phyloP scores from a whole-genome alignment of 2,113 vertebrate genomes.

The Paracanthobrama guichenoti region DNA sequence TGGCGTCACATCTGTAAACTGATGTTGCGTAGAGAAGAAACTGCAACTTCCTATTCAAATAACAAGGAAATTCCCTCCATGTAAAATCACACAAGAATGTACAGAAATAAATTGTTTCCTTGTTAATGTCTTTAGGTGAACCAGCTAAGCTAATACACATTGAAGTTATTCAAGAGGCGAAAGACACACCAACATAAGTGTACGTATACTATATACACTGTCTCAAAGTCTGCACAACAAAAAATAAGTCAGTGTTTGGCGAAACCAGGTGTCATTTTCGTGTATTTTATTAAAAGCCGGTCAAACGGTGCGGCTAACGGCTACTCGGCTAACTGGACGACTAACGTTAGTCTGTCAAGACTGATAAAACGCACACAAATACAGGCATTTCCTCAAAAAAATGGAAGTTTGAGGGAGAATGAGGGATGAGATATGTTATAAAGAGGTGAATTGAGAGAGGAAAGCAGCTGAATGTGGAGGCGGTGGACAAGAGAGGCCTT shows the following conservation, averaged over 20 bases:
- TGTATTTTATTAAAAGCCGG: conserved; percentile 36
- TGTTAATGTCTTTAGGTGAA: neutral
- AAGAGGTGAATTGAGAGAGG: neutral
- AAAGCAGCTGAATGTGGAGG: conserved; percentile 17
- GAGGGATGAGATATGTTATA: neutral
- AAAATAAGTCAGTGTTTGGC: conserved; percentile 9
- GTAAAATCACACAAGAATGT: neutral
- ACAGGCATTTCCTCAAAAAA: neutral
- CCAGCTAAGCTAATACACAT: conserved; percentile 24
- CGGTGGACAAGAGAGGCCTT: conserved; percentile 10
- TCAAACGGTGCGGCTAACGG: neutral
- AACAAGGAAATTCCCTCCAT: neutral
- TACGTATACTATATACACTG: neutral
- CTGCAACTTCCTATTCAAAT: neutral
- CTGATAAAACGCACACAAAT: neutral
- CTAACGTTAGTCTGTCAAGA: conserved; percentile 13
- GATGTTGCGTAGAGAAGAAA: neutral
- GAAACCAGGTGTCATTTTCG: neutral
- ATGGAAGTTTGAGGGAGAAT: neutral
- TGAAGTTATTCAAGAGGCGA: conserved; percentile 28
- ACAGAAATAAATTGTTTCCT: conserved; percentile 18
- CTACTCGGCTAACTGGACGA: conserved; percentile 33
- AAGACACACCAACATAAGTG: neutral
- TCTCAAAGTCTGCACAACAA: neutral
- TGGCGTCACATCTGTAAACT: neutral